Percentiles rank a stretch among this genome's conserved stretches.
phyloP scores from a whole-genome alignment of 2,797 vertebrate species.

The Microctenopoma steveboyesi region DNA sequence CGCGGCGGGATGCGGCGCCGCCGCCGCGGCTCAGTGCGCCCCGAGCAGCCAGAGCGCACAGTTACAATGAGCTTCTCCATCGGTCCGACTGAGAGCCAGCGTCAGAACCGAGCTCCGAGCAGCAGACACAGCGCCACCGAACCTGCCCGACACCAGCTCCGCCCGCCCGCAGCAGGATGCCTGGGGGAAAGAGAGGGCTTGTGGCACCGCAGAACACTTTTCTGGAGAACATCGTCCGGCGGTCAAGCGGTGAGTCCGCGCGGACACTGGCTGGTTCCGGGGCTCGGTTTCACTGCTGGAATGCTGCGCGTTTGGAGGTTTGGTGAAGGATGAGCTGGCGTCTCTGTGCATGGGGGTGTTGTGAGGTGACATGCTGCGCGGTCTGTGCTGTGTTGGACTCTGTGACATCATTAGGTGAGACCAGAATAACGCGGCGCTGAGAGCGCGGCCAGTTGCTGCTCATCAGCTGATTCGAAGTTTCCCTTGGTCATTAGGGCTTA shows the following conservation, averaged over 20 bases:
- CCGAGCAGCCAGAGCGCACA: constrained; percentile 84
- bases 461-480: constrained; percentile 22
- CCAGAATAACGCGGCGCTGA: neutral
- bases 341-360: neutral
- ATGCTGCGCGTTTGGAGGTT: constrained; percentile 15
- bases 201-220: constrained; percentile 99
- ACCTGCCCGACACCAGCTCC: constrained; percentile 62
- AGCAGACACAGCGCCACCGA: constrained; percentile 66
- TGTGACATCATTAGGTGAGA: too few species aligned
- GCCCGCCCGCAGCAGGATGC: constrained; percentile 88
- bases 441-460: neutral
- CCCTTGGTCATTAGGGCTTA: neutral
- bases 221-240: constrained; percentile 96
- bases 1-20: constrained; percentile 67
- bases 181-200: constrained; percentile 96
- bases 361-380: too few species aligned
- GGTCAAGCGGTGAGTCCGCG: constrained; percentile 90
- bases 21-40: constrained; percentile 80
- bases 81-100: constrained; percentile 77
- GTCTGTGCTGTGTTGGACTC: too few species aligned
- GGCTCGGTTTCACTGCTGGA: constrained; percentile 28
- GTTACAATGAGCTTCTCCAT: constrained; percentile 91
- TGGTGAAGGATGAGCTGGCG: constrained; percentile 4
- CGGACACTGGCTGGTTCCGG: constrained; percentile 6
- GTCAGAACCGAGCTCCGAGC: constrained; percentile 68